Percentiles rank a stretch among this genome's conserved stretches.
These are phyloP conservation scores for Spodoptera litura DNA, from an alignment of 1,140 invertebrate species.

Conservation along the genomic window DNA sequence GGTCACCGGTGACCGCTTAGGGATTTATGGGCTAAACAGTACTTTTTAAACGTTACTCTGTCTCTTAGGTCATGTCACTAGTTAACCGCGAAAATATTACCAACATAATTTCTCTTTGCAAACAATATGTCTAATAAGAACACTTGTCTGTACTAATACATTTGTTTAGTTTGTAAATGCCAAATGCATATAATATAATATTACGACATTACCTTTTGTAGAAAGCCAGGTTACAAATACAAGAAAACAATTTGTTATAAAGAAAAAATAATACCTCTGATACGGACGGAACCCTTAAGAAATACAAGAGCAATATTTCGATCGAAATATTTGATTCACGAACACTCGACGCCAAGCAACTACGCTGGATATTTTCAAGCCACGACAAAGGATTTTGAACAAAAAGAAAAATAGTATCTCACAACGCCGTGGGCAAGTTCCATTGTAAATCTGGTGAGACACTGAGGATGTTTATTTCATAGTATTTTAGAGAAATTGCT, in stretches of 20 bases:
- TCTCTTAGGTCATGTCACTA: no score
- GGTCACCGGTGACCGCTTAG: no score
- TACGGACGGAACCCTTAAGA: not conserved
- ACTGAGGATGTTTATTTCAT: constrained; percentile 35
- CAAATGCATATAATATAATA: no score
- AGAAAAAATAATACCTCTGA: not conserved
- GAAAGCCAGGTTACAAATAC: not conserved
- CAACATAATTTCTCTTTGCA: no score
- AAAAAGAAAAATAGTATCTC: constrained; percentile 29
- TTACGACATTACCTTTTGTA: no score
- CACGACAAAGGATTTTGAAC: constrained; percentile 37
- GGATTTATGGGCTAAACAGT: no score
- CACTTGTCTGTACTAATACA: no score
- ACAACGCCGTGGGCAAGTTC: constrained; percentile 24
- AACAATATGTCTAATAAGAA: no score
- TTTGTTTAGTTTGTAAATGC: no score
- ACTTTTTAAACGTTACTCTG: no score
- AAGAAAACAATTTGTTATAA: not conserved
- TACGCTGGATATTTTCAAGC: constrained; percentile 28
- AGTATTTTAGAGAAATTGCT: constrained; percentile 18
- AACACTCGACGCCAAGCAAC: constrained; percentile 16
- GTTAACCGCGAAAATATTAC: no score
- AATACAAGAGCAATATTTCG: constrained; percentile 13
- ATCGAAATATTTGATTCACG: constrained; percentile 35
- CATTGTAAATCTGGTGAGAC: constrained; percentile 36